Evolutionary conservation across 2,797 vertebrate genomes (phyloP).

Genomic region (Clarias laeviceps): DNA sequence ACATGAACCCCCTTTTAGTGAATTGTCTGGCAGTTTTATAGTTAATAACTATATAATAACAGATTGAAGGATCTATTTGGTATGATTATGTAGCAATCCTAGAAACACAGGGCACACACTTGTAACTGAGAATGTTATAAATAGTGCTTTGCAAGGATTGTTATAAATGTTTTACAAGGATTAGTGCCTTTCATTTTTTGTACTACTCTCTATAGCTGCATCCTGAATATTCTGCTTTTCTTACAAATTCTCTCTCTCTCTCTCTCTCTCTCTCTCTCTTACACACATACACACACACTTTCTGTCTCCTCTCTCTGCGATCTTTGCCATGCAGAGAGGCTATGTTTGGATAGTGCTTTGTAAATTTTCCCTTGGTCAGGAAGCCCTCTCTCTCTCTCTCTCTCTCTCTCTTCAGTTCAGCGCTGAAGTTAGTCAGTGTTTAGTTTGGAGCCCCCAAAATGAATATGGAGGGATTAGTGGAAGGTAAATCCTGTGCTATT

Average conservation of each 20-base stretch:
- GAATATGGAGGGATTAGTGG: slow-evolving; percentile 38
- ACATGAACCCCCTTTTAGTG: neutral
- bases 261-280: slow-evolving; percentile 18
- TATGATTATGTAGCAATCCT: neutral
- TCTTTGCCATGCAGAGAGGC: slow-evolving; percentile 16
- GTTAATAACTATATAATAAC: neutral
- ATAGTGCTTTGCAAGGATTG: slow-evolving; percentile 2
- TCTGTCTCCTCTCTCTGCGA: slow-evolving; percentile 4
- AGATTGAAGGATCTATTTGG: neutral
- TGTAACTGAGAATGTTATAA: neutral
- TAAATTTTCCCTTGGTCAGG: slow-evolving; percentile 52
- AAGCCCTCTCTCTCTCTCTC: slow-evolving; percentile 31
- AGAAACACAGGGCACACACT: neutral
- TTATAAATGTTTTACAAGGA: neutral
- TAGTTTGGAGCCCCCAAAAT: slow-evolving; percentile 51
- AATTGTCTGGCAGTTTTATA: neutral
- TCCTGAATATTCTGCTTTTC: neutral
- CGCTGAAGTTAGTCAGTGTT: slow-evolving; percentile 50
- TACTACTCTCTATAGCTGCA: no score
- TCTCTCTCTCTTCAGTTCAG: neutral
- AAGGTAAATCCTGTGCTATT: slow-evolving; percentile 26
- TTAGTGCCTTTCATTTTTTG: neutral
- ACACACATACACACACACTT: neutral
- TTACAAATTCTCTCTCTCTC: neutral
- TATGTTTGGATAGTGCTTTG: slow-evolving; percentile 41